Evolutionary conservation across 2,113 vertebrate genomes (phyloP).

Genomic region (Cyanoderma ruficeps): DNA sequence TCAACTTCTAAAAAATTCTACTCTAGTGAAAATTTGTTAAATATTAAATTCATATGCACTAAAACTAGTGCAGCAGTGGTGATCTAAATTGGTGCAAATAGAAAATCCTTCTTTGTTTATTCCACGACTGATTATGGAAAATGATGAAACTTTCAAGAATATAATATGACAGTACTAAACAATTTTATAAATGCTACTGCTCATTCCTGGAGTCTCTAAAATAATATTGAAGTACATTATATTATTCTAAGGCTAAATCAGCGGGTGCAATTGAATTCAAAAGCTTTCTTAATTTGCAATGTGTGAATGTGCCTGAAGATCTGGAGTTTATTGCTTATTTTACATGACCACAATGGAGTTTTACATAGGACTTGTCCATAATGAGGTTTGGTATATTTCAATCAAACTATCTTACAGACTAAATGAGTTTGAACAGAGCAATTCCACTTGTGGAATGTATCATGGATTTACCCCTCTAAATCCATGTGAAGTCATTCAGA

Average conservation of each 20-base stretch:
- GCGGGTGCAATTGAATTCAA: not conserved
- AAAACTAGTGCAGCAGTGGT: not conserved
- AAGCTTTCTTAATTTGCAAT: not conserved
- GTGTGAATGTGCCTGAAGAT: not conserved
- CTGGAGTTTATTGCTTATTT: not conserved
- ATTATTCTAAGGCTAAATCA: not conserved
- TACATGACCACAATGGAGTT: not conserved
- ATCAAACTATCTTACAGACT: not conserved
- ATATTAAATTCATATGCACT: not conserved
- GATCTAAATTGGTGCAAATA: not conserved
- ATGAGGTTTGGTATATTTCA: not conserved
- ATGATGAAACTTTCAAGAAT: not conserved
- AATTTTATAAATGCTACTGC: not conserved
- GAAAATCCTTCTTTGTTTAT: not conserved
- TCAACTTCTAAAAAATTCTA: not conserved
- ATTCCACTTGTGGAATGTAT: not conserved
- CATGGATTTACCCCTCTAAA: not conserved
- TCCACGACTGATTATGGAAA: not conserved
- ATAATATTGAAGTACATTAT: not conserved
- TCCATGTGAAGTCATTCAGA: not conserved
- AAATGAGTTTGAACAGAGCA: not conserved
- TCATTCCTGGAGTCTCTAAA: not conserved
- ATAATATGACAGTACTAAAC: not conserved
- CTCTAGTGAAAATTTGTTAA: not conserved
- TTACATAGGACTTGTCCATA: not conserved